phyloP scores from a whole-genome alignment of 2,888 invertebrate species.

The Athrips mouffetella region DNA sequence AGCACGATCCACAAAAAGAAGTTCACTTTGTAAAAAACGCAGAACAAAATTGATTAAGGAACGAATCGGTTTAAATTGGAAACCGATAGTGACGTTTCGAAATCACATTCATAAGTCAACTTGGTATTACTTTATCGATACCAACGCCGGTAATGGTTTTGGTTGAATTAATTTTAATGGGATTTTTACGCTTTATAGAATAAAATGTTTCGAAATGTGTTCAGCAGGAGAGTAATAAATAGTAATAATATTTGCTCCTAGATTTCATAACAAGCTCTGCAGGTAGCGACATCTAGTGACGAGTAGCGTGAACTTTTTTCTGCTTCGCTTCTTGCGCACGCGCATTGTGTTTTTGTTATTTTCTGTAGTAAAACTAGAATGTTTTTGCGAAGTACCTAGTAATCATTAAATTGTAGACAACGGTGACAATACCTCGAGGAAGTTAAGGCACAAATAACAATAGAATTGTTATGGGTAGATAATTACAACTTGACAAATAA shows the following conservation, averaged over 20 bases:
- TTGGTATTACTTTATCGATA: constrained; percentile 76
- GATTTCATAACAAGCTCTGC: constrained; percentile 29
- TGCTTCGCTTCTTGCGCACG: constrained; percentile 47
- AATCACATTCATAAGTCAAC: constrained; percentile 76
- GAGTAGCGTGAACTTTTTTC: constrained; percentile 34
- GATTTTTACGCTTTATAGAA: constrained; percentile 75
- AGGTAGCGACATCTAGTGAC: constrained; percentile 54
- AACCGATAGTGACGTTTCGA: constrained; percentile 78
- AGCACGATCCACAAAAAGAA: constrained; percentile 59
- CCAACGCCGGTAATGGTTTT: constrained; percentile 73
- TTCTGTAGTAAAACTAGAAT: constrained; percentile 19
- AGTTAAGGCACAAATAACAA: constrained; percentile 61
- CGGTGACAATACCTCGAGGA: constrained; percentile 59
- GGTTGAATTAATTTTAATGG: constrained; percentile 78
- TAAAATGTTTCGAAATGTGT: constrained; percentile 74
- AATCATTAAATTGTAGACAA: constrained; percentile 48
- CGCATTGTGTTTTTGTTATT: constrained; percentile 44
- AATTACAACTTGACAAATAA: constrained; percentile 58
- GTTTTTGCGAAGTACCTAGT: constrained; percentile 34
- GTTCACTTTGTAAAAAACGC: constrained; percentile 61
- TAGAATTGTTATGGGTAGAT: constrained; percentile 59
- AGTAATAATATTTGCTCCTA: constrained; percentile 40
- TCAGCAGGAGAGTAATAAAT: constrained; percentile 67
- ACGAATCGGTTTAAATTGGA: constrained; percentile 79
- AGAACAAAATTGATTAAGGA: constrained; percentile 76